A percentile compares a stretch with the other conserved stretches of the same genome.
Evolutionary conservation across 35 echinoderm and acorn worm genomes (phyloP).

Genomic region (Anneissia japonica): DNA sequence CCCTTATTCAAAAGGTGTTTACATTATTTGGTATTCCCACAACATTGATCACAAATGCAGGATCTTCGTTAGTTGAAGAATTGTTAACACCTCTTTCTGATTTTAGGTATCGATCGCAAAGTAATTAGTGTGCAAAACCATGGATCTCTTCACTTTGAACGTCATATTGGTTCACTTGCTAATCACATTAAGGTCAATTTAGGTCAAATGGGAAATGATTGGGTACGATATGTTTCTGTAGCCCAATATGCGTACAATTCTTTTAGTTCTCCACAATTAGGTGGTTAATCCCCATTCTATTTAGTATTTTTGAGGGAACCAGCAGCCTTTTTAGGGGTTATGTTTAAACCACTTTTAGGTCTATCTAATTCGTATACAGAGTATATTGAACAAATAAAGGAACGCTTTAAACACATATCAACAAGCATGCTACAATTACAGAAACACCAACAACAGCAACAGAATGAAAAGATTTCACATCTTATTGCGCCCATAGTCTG

Average conservation of each 20-base stretch:
- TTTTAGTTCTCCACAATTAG: constrained; percentile 52
- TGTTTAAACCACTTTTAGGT: not conserved
- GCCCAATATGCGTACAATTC: constrained; percentile 46
- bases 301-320: constrained; percentile 42
- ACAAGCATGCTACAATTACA: not conserved
- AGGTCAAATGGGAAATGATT: constrained; percentile 35
- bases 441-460: not conserved
- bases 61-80: constrained; percentile 30
- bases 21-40: constrained; percentile 43
- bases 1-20: constrained; percentile 49
- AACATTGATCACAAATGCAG: constrained; percentile 36
- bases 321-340: not conserved
- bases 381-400: not conserved
- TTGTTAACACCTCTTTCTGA: constrained; percentile 16
- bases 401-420: not conserved
- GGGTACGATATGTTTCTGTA: constrained; percentile 32
- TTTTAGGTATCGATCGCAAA: constrained; percentile 24
- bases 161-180: constrained; percentile 43
- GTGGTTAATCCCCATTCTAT: constrained; percentile 39
- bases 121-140: constrained; percentile 26
- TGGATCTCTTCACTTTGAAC: constrained; percentile 23
- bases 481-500: too few species aligned
- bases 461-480: not conserved
- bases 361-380: not conserved
- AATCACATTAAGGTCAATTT: constrained; percentile 38